Evolutionary conservation across 2,888 invertebrate genomes (phyloP), one percentile per base, ranked within the genome.

Genomic region (Venusia cambrica): DNA sequence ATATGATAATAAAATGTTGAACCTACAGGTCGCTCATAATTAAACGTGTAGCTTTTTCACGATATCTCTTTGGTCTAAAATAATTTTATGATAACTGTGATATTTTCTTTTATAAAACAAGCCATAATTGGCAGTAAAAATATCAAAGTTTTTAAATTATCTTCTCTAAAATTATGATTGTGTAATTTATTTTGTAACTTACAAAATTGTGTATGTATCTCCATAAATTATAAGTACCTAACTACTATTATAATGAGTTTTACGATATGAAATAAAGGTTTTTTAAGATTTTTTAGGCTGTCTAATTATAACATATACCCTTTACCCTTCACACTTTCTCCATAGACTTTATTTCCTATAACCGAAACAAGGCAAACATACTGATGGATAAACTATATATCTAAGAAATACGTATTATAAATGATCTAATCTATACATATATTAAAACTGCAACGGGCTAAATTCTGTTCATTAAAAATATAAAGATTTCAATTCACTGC

Each of bases 61-160:
- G 68, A 70, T 69, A n/a, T n/a, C 66, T 64, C 61, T 73, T 81
- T 71, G 73, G 74, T 83, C 84, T 83, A 79, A 83, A 79, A 73
- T 77, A 78, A 76, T 81, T 76, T 81, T 78, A 79, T 77, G 70
- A 79, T 73, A 83, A 84, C 85, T 87, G 85, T 87, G 85, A 87
- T 87, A 87, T 84, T 87, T 85, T 81, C 80, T 83, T 83, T 83
- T 81, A 83, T 68, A 74, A 64, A 71, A 72, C 71, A 71, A 73
- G 81, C 83, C 83, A 73, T 57, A 44, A 69, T 65, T 75, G 84
- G 84, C 77, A 62, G 72, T 77, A 79, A 83, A 80, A 73, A 66
- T 62, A 64, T 70, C 68, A 72, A 73, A 72, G 69, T 58, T 38
- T 40, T 30, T 28, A 45, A 46, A 48, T 35, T 41, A 8, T 40